Evolutionary conservation across 2,888 invertebrate species (phyloP).

Genomic region (Eristalis arbustorum): DNA sequence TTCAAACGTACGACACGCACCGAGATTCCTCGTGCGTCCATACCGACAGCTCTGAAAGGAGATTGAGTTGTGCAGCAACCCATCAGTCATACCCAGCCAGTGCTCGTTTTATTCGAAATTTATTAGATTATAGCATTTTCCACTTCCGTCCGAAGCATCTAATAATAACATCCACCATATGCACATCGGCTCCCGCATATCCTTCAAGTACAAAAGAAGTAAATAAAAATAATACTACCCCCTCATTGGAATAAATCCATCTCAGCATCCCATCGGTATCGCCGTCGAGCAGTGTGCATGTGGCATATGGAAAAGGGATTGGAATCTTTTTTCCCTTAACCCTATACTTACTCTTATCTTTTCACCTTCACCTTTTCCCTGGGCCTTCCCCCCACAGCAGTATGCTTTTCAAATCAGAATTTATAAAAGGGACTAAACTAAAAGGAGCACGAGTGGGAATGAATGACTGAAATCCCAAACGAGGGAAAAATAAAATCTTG

Average conservation of each 20-base stretch:
- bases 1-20: not conserved
- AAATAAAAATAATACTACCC: constrained; percentile 47
- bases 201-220: constrained; percentile 31
- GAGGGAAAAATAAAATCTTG: constrained; percentile 48
- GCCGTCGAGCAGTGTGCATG: not conserved
- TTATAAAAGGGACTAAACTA: constrained; percentile 16
- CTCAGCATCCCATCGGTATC: not conserved
- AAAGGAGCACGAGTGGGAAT: not conserved
- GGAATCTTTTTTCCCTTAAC: constrained; percentile 14
- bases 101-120: not conserved
- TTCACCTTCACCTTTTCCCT: constrained; percentile 35
- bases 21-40: not conserved
- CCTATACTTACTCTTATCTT: constrained; percentile 43
- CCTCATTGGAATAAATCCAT: constrained; percentile 44
- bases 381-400: not conserved
- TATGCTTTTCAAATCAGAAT: constrained; percentile 14
- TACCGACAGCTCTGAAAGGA: not conserved
- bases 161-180: constrained; percentile 50
- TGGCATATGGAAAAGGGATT: constrained; percentile 31
- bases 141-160: constrained; percentile 39
- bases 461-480: constrained; percentile 30
- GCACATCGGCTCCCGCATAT: constrained; percentile 20
- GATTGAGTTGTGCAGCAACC: constrained; percentile 14
- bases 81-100: constrained; percentile 28
- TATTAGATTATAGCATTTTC: constrained; percentile 22